Base-by-base conservation (phyloP, 1,140 invertebrate species). In the Pissodes strobi region DNA sequence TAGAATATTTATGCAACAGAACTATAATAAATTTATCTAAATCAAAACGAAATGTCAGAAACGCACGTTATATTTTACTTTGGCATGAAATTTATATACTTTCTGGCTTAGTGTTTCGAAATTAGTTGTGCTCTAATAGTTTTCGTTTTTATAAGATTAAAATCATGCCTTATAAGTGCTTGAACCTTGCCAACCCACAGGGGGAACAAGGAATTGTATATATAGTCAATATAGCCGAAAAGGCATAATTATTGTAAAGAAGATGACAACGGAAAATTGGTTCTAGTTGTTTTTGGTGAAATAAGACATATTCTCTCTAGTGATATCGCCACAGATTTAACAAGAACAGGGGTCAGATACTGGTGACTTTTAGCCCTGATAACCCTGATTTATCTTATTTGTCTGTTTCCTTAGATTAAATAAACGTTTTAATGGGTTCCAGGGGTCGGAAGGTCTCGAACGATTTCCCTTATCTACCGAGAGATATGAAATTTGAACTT, bases 311-410 rank as follows among this genome's bases (percentile, higher is more conserved):
- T n/a, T n/a, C n/a, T n/a, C n/a, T n/a, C n/a, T n/a, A n/a, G n/a
- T n/a, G n/a, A n/a, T n/a, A n/a, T n/a, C n/a, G n/a, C n/a, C n/a
- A n/a, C n/a, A n/a, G n/a, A n/a, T n/a, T n/a, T n/a, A n/a, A n/a
- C n/a, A n/a, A n/a, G n/a, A n/a, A 52, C n/a, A 23, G 17, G n/a
- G 43, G 41, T 37, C 41, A 45, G 27, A 59, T 48, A 45, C 19
- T 48, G 41, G 18, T 37, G 45, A 59, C 57, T 59, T 48, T 41
- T 48, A n/a, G 23, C 13, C 57, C 13, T 17, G 57, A 59, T 59
- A 59, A 59, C 43, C 57, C 18, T 17, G 9, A 12, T 38, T 59
- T 59, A 59, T 59, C 57, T 59, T 59, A 59, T 59, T 59, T 59
- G 57, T 59, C 27, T 37, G 45, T 25, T 59, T 48, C 25, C 57